Percentiles rank a stretch among this genome's conserved stretches.
Evolutionary conservation across 2,113 vertebrate genomes (phyloP).

Genomic region (Oxyruncus cristatus): DNA sequence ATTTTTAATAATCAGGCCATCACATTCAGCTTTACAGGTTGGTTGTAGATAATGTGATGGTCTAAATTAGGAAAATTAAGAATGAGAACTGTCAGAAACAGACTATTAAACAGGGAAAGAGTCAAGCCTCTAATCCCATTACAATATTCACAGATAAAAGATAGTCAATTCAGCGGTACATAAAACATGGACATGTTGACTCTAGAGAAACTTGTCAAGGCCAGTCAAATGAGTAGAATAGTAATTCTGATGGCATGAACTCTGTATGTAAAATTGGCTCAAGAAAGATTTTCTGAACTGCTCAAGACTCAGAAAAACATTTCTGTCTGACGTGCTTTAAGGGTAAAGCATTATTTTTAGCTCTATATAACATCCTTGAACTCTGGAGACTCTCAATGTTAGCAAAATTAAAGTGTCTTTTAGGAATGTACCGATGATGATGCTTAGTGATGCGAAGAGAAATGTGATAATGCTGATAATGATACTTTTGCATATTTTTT

Average conservation of each 20-base stretch:
- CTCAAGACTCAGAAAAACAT: not conserved
- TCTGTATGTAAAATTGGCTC: not conserved
- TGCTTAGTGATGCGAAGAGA: not conserved
- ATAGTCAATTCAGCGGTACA: not conserved
- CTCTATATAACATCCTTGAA: not conserved
- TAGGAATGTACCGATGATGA: not conserved
- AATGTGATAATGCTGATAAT: not conserved
- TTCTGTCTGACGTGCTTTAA: not conserved
- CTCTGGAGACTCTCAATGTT: not conserved
- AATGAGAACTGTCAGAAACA: constrained; percentile 2
- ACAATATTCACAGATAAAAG: not conserved
- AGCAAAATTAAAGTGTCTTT: not conserved
- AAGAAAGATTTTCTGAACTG: not conserved
- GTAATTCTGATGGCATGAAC: not conserved
- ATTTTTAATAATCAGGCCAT: constrained; percentile 30
- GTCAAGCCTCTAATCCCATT: not conserved
- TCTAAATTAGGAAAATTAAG: constrained; percentile 16
- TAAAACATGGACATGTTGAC: constrained; percentile 1
- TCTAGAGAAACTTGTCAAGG: constrained; percentile 1
- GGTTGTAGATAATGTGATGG: not conserved
- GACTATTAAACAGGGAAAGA: not conserved
- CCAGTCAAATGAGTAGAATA: not conserved
- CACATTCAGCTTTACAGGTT: constrained; percentile 1
- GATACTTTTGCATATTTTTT: not conserved
- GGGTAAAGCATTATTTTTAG: not conserved